phyloP scores from a whole-genome alignment of 1,140 invertebrate species.

The Tenebrio molitor region DNA sequence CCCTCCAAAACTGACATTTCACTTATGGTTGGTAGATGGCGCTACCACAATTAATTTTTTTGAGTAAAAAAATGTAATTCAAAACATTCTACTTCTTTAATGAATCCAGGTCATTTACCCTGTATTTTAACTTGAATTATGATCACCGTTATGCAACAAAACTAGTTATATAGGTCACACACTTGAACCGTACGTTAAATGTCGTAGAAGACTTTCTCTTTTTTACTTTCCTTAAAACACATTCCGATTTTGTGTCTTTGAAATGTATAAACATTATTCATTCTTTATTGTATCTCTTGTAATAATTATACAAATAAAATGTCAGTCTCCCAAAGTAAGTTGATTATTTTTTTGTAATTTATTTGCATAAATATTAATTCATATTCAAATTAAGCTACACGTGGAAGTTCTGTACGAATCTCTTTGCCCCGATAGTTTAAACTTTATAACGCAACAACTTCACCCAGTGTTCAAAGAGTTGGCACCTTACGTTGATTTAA shows the following conservation, averaged over 20 bases:
- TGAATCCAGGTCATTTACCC: too few species aligned
- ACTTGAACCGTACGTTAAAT: too few species aligned
- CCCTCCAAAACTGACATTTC: constrained; percentile 10
- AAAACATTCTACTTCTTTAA: too few species aligned
- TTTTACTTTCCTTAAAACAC: constrained; percentile 1
- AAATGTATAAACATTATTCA: not conserved
- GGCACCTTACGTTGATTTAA: constrained; percentile 68
- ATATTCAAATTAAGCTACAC: constrained; percentile 52
- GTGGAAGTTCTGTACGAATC: constrained; percentile 82
- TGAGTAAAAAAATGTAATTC: not conserved
- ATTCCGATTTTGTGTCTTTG: not conserved
- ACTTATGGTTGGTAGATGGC: constrained; percentile 12
- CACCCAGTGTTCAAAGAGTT: constrained; percentile 68
- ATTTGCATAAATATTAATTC: constrained; percentile 32
- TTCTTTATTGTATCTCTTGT: not conserved
- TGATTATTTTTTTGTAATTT: not conserved
- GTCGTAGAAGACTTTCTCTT: constrained; percentile 26
- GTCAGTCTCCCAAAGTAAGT: not conserved
- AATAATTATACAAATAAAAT: not conserved
- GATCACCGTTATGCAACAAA: too few species aligned
- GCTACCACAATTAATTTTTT: constrained; percentile 1
- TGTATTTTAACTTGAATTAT: too few species aligned
- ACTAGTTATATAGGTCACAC: too few species aligned
- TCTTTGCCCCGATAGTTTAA: constrained; percentile 82
- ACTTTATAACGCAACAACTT: constrained; percentile 75